A percentile compares a stretch with the other conserved stretches of the same genome.
Conservation (phyloP, 2,888 invertebrate species). For the Epicampocera succincta region DNA sequence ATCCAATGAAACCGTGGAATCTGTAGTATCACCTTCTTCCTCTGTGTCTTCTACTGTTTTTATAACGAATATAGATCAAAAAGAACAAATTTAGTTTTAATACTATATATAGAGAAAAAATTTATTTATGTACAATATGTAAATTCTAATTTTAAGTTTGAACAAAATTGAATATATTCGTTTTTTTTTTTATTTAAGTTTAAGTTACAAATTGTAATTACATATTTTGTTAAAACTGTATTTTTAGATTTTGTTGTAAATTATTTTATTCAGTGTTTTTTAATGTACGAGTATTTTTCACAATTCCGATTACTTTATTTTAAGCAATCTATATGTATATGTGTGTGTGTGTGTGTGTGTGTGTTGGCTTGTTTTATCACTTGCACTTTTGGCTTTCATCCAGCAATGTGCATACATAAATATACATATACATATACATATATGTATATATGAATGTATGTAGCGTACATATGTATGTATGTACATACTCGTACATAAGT, state of each 20-base stretch:
- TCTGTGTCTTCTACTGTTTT: conserved; percentile 45
- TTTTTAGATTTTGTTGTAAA: conserved; percentile 15
- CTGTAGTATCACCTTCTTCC: conserved; percentile 62
- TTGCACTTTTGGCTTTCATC: conserved; percentile 32
- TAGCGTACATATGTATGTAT: too few relatives aligned
- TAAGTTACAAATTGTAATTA: conserved; percentile 46
- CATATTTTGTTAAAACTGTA: conserved; percentile 8
- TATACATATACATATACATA: background rate
- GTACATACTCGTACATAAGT: conserved; percentile 1
- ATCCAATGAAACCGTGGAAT: conserved; percentile 75
- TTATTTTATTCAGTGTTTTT: conserved; percentile 30
- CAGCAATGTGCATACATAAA: background rate
- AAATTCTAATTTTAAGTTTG: conserved; percentile 16
- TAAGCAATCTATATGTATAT: conserved; percentile 1
- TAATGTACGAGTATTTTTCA: conserved; percentile 11
- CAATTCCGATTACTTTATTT: background rate
- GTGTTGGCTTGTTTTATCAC: conserved; percentile 15
- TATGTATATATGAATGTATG: background rate
- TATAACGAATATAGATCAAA: conserved; percentile 24
- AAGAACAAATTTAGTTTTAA: conserved; percentile 31
- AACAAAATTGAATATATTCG: background rate
- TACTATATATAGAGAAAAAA: background rate
- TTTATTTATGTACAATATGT: conserved; percentile 24
- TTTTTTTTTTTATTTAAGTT: conserved; percentile 33
- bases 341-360: conserved; percentile 2